Percentiles rank a stretch among this genome's conserved stretches.
phyloP scores from a whole-genome alignment of 2,797 vertebrate genomes.

The Spinus olivaceus region DNA sequence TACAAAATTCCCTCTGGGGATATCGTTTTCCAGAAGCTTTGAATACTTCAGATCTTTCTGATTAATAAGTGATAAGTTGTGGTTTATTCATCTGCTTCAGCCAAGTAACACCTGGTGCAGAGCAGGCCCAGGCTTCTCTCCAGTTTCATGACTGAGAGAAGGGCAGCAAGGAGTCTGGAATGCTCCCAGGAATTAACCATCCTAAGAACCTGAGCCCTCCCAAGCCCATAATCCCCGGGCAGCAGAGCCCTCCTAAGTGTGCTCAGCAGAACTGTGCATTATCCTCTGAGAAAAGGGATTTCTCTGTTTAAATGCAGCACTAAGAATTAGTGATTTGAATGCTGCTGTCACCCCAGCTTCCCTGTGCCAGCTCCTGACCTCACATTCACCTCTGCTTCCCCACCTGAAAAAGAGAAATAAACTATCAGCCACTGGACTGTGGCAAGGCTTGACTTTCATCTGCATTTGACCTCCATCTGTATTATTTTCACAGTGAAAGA shows the following conservation, averaged over 20 bases:
- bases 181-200: background rate
- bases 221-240: background rate
- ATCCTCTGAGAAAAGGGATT: background rate
- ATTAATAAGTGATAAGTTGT: conserved; percentile 61
- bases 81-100: conserved; percentile 18
- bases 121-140: background rate
- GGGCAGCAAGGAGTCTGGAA: background rate
- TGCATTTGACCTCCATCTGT: background rate
- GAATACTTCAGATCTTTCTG: conserved; percentile 33
- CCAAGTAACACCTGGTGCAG: background rate
- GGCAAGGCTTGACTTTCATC: background rate
- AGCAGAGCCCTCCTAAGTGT: background rate
- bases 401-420: background rate
- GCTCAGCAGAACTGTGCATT: background rate
- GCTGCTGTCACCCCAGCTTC: background rate
- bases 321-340: background rate
- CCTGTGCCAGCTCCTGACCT: background rate
- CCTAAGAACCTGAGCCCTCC: background rate
- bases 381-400: background rate
- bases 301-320: background rate
- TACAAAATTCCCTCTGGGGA: conserved; percentile 19
- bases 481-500: background rate
- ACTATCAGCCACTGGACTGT: background rate
- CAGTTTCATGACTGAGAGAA: background rate
- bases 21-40: conserved; percentile 11